phyloP scores from a whole-genome alignment of 2,888 invertebrate species.

The Ypsolopha sequella region DNA sequence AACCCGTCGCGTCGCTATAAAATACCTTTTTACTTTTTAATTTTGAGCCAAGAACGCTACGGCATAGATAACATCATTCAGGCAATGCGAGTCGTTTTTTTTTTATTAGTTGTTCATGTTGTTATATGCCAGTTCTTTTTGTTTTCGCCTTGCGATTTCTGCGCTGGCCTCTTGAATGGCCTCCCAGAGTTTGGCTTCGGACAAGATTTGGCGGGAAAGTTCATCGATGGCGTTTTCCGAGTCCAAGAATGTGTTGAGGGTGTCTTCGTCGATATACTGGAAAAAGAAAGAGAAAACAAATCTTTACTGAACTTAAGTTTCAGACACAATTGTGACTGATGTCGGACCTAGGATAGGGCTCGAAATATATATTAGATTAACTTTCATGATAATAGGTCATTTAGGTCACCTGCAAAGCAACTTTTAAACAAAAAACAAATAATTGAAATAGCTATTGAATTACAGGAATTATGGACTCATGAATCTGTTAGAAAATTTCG shows the following conservation, averaged over 20 bases:
- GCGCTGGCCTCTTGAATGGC: conserved; percentile 83
- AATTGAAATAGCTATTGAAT: too few species aligned
- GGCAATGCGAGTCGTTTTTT: conserved; percentile 14
- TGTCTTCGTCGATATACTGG: conserved; percentile 61
- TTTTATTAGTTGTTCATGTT: conserved; percentile 1
- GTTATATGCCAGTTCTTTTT: conserved; percentile 38
- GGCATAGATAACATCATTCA: conserved; percentile 14
- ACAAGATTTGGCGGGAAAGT: conserved; percentile 81
- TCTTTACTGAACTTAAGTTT: too few species aligned
- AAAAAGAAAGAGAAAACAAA: background rate
- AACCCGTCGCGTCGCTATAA: too few species aligned
- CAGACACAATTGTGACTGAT: too few species aligned
- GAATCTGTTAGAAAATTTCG: too few species aligned
- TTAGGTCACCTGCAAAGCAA: too few species aligned
- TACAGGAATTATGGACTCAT: too few species aligned
- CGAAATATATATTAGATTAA: too few species aligned
- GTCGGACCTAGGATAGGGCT: too few species aligned
- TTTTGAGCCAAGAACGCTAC: conserved; percentile 22
- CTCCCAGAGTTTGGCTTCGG: conserved; percentile 83
- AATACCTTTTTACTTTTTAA: conserved; percentile 6
- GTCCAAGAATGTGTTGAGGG: conserved; percentile 75
- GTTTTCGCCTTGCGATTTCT: conserved; percentile 75
- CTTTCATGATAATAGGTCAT: too few species aligned
- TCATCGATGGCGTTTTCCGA: conserved; percentile 80
- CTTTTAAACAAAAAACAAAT: too few species aligned